These are phyloP conservation scores for Microplitis manilae DNA, from an alignment of 2,888 invertebrate genomes.

Conservation along the genomic window DNA sequence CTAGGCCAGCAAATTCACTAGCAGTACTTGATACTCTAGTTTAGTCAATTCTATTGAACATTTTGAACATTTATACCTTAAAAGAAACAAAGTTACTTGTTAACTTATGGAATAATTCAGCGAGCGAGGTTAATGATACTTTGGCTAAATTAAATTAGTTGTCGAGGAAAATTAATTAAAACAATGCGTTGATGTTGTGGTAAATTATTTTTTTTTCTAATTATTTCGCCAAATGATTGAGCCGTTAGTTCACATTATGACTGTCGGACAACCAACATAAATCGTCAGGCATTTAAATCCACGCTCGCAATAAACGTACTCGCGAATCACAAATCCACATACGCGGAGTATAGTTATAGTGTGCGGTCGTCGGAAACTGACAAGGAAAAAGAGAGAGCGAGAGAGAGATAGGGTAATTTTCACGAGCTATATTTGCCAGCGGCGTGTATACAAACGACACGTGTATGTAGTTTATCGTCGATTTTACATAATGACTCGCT, in stretches of 20 bases:
- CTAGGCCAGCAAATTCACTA: neutral
- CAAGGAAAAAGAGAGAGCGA: neutral
- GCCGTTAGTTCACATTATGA: constrained; percentile 25
- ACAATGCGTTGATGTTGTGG: too few relatives aligned
- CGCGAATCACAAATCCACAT: constrained; percentile 30
- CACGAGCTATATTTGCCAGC: constrained; percentile 20
- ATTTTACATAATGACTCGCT: constrained; percentile 33
- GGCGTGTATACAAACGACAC: constrained; percentile 12
- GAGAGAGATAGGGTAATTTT: neutral
- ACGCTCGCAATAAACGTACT: constrained; percentile 30
- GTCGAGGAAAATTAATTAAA: too few relatives aligned
- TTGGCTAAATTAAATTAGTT: too few relatives aligned
- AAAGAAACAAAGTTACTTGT: too few relatives aligned
- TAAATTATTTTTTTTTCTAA: neutral
- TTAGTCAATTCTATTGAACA: neutral
- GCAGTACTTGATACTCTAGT: neutral
- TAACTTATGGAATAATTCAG: too few relatives aligned
- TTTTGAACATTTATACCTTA: neutral
- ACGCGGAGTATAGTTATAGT: neutral
- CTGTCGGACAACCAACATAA: constrained; percentile 23
- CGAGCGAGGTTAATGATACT: too few relatives aligned
- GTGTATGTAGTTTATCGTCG: constrained; percentile 29
- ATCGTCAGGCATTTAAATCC: constrained; percentile 29
- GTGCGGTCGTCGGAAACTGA: neutral
- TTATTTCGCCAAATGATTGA: constrained; percentile 18